Evolutionary conservation across 2,888 invertebrate genomes (phyloP), one percentile per base, ranked within the genome.

Genomic region (Cryptocephalus moraei): DNA sequence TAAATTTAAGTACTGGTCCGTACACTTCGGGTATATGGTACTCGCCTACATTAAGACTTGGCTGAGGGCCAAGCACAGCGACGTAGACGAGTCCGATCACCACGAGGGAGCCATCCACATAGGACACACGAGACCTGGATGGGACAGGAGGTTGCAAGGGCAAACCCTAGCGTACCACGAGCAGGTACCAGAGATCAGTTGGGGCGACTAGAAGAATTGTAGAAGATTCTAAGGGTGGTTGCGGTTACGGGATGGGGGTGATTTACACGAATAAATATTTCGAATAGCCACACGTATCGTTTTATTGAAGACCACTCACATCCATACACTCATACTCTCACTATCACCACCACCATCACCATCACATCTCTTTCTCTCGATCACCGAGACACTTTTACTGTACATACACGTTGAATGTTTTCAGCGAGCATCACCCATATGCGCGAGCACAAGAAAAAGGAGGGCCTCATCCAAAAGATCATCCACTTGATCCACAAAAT

Each of bases 1-100:
- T 48, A 73, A 87, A 75, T 71, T 86, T 9, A 88, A 88, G 69
- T 86, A 87, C 77, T 81, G 87, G 73, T 73, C 81, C 32, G 78
- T 88, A 45, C 86, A 86, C 0, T 63, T 84, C 1, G 69, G 82
- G 31, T 82, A 84, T 1, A 69, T 88, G 43, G 69, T 80, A 4
- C 76, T 87, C 59, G 86, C 84, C 69, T 71, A 82, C 39, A 80
- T 81, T 0, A 74, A 82, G 42, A 81, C 87, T 64, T 87, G 84
- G 81, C 71, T 86, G 12, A 85, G 86, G 50, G 60, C 86, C 43
- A 87, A 86, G 67, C 81, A 84, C 1, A 75, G 76, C 44, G 73
- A 73, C 42, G 84, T 86, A 62, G 86, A 87, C 61, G 86, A 22
- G 22, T 22, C 22, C 22, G 22, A 22, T 6, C 22, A 22, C 2